Conservation (phyloP, 2,888 invertebrate species). For the Hirtodrosophila confusa region DNA sequence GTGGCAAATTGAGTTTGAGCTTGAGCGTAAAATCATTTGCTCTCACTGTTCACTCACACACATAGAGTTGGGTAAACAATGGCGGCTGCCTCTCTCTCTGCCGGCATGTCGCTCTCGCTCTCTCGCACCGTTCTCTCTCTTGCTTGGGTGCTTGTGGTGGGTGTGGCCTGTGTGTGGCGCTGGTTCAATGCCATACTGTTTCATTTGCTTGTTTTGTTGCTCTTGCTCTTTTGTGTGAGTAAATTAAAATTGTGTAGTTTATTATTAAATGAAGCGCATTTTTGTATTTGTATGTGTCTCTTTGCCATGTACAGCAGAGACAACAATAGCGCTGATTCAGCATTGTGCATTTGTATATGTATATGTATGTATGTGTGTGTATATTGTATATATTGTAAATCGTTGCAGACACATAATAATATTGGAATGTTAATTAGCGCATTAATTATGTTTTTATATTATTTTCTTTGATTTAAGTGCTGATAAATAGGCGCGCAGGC, state of each 20-base stretch:
- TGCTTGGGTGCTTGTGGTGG: conserved; percentile 28
- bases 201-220: conserved; percentile 30
- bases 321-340: no score
- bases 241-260: conserved; percentile 83
- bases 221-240: conserved; percentile 60
- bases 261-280: conserved; percentile 82
- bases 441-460: conserved; percentile 71
- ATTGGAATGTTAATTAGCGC: conserved; percentile 73
- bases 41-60: conserved; percentile 40
- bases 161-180: conserved; percentile 50
- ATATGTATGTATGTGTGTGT: conserved; percentile 1
- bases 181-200: conserved; percentile 53
- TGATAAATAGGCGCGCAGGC: conserved; percentile 21
- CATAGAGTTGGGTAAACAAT: conserved; percentile 53
- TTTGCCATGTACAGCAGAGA: conserved; percentile 11
- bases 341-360: conserved; percentile 2
- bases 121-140: conserved; percentile 16
- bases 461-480: conserved; percentile 41
- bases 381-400: conserved; percentile 53
- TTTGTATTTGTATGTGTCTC: conserved; percentile 69
- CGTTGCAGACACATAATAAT: conserved; percentile 70
- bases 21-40: conserved; percentile 22
- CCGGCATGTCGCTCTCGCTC: conserved; percentile 11
- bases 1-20: conserved; percentile 30
- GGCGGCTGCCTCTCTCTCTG: conserved; percentile 51